Conservation (phyloP, 2,888 invertebrate genomes). For the Apocheima hispidaria region DNA sequence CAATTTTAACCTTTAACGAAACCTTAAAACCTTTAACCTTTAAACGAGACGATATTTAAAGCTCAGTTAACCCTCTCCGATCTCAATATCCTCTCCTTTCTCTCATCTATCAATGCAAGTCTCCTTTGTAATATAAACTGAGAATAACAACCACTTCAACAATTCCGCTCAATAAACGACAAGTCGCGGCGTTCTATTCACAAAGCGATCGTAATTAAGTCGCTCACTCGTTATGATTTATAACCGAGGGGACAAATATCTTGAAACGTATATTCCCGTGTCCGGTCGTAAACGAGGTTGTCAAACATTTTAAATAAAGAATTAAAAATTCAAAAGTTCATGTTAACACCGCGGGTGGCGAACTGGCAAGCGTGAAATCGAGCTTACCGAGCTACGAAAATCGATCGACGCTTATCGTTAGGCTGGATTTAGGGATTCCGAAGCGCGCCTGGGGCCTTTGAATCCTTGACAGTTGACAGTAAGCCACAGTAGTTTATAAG, state of each 20-base stretch:
- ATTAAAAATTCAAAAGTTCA: constrained; percentile 15
- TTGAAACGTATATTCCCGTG: constrained; percentile 40
- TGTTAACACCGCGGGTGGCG: constrained; percentile 39
- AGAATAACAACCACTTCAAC: constrained; percentile 20
- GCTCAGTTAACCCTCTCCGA: no score
- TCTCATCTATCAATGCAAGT: constrained; percentile 4
- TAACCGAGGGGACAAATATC: constrained; percentile 40
- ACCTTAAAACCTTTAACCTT: no score
- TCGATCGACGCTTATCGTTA: background rate
- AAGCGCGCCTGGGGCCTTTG: background rate
- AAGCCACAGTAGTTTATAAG: background rate
- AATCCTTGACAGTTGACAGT: background rate
- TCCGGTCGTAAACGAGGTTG: constrained; percentile 46
- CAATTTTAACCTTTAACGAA: no score
- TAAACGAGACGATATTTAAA: no score
- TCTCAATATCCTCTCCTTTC: background rate
- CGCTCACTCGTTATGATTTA: constrained; percentile 45
- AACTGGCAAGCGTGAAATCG: constrained; percentile 22
- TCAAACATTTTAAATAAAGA: constrained; percentile 43
- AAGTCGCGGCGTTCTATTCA: constrained; percentile 41
- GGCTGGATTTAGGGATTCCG: background rate
- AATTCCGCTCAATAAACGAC: constrained; percentile 38
- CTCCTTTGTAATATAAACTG: constrained; percentile 21
- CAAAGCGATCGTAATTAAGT: constrained; percentile 46
- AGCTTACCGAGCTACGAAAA: constrained; percentile 13